A percentile compares a stretch with the other conserved stretches of the same genome.
Evolutionary conservation across 37 sponge, comb jelly and placozoan species (phyloP).

Genomic region (Hormiphora californensis): DNA sequence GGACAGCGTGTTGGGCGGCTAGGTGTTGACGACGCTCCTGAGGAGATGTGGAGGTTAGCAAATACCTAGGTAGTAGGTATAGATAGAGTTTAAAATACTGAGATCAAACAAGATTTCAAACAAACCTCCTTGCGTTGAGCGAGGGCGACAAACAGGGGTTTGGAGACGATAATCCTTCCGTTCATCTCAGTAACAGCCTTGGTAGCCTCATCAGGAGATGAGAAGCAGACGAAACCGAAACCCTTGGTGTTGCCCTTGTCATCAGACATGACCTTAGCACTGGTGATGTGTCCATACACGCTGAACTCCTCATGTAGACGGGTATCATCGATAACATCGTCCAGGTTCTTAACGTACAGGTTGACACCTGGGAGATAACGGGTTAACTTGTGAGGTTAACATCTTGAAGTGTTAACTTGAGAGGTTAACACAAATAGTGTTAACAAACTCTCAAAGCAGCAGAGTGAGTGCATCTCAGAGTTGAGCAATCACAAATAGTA

Average conservation of each 20-base stretch:
- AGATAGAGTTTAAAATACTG: no score
- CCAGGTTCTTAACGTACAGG: constrained; percentile 96
- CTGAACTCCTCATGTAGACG: constrained; percentile 80
- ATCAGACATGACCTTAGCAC: constrained; percentile 95
- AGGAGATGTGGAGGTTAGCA: no score
- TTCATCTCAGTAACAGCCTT: constrained; percentile 99
- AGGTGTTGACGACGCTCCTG: constrained; percentile 78
- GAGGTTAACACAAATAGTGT: no score
- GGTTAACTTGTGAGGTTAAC: no score
- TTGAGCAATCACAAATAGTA: no score
- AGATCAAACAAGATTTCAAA: no score
- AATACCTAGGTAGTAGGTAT: no score
- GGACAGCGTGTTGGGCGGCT: constrained; percentile 63
- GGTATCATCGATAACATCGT: constrained; percentile 87
- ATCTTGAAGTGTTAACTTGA: no score
- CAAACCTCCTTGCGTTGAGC: constrained; percentile 95
- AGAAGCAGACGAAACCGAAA: constrained; percentile 99
- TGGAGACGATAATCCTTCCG: constrained; percentile 89
- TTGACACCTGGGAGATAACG: constrained; percentile 87
- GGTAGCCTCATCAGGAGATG: constrained; percentile 96
- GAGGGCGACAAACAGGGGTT: constrained; percentile 98
- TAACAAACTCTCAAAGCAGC: no score
- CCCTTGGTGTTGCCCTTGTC: constrained; percentile 77
- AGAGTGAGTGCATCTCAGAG: no score
- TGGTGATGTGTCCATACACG: constrained; percentile 95